Conservation (phyloP, 2,113 vertebrate genomes). For the Chamaetylas fuelleborni region DNA sequence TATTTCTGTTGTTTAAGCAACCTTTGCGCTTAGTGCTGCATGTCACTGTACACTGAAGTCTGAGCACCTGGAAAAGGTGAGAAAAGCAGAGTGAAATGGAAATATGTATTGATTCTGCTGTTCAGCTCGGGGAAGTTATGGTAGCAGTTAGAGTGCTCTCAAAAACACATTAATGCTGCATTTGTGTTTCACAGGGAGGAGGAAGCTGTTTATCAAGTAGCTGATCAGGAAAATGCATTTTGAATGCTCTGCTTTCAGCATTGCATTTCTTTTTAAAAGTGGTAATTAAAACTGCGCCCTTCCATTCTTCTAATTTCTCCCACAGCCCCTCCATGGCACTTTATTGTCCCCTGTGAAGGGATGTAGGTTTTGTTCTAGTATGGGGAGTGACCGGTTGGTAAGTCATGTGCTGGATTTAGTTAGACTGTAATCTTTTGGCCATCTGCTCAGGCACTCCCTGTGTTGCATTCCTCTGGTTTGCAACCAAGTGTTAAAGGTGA, state of each 20-base stretch:
- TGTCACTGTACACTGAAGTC: background rate
- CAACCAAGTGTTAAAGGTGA: background rate
- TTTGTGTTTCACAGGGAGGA: background rate
- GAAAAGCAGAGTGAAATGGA: background rate
- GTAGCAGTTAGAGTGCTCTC: background rate
- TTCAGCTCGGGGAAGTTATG: background rate
- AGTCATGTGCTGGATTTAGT: conserved; percentile 46
- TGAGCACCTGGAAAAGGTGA: background rate
- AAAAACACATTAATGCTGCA: background rate
- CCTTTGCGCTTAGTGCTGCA: background rate
- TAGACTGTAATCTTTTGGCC: conserved; percentile 56
- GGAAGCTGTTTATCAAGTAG: background rate
- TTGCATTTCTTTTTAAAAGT: background rate
- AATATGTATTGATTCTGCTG: background rate
- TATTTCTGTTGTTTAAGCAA: background rate
- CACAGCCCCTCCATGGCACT: background rate
- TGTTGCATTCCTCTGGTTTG: background rate
- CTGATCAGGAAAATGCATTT: background rate
- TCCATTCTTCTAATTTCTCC: background rate
- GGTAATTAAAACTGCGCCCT: background rate
- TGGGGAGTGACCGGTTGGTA: background rate
- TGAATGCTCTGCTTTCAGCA: background rate
- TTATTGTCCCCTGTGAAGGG: background rate
- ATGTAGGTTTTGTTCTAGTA: background rate
- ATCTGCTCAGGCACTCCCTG: conserved; percentile 37